Percentiles rank a stretch among this genome's conserved stretches.
Conservation (phyloP, 1,140 invertebrate genomes). For the Eulimnadia texana region DNA sequence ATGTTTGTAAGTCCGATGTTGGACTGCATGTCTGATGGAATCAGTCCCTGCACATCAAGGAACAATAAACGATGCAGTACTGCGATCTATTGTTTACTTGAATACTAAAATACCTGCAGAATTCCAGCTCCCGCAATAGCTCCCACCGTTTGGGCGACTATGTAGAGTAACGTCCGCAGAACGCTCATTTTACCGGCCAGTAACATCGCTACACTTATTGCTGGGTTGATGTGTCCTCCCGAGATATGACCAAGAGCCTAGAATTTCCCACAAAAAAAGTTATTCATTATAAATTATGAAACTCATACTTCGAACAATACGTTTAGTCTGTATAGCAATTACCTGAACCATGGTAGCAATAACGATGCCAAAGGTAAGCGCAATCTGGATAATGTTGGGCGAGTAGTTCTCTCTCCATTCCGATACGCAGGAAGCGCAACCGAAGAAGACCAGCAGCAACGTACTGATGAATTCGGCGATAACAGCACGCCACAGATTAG, state of each 20-base stretch:
- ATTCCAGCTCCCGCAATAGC: slow-evolving; percentile 59
- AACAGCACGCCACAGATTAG: slow-evolving; percentile 11
- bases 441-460: slow-evolving; percentile 69
- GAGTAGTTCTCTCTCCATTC: slow-evolving; percentile 28
- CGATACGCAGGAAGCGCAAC: slow-evolving; percentile 54
- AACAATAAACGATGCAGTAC: slow-evolving; percentile 9
- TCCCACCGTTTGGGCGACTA: slow-evolving; percentile 60
- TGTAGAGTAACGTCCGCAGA: slow-evolving; percentile 54
- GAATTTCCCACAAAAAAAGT: neutral
- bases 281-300: neutral
- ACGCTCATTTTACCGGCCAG: slow-evolving; percentile 60
- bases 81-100: neutral
- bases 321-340: slow-evolving; percentile 19
- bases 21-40: slow-evolving; percentile 33
- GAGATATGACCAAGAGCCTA: slow-evolving; percentile 67
- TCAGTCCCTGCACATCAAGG: slow-evolving; percentile 28
- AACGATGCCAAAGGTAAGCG: slow-evolving; percentile 73
- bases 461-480: slow-evolving; percentile 76
- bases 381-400: slow-evolving; percentile 53
- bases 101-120: slow-evolving; percentile 25
- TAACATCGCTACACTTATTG: slow-evolving; percentile 65
- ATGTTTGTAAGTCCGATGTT: slow-evolving; percentile 41
- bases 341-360: slow-evolving; percentile 72
- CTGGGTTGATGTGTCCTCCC: slow-evolving; percentile 80
- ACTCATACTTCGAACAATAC: neutral